A percentile compares a stretch with the other conserved stretches of the same genome.
phyloP scores from a whole-genome alignment of 1,140 invertebrate genomes.

The Drosophila persimilis region DNA sequence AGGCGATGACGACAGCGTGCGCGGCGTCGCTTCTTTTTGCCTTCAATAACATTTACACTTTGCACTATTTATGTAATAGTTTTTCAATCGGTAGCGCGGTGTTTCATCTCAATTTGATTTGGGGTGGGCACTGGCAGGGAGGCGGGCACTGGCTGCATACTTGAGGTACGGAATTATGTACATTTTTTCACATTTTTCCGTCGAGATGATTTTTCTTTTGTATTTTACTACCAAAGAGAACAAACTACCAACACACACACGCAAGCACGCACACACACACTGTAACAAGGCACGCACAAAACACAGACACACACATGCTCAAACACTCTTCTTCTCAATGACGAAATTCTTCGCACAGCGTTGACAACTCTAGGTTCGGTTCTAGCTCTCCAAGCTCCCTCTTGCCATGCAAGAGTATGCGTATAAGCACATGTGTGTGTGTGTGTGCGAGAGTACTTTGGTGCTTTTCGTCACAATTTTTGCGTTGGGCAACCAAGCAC shows the following conservation, averaged over 20 bases:
- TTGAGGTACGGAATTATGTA: slow-evolving; percentile 50
- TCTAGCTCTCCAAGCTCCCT: slow-evolving; percentile 69
- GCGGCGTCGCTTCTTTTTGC: slow-evolving; percentile 62
- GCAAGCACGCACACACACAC: slow-evolving; percentile 48
- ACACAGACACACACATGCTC: slow-evolving; percentile 51
- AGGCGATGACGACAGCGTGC: slow-evolving; percentile 76
- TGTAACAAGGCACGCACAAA: slow-evolving; percentile 57
- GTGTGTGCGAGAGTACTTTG: slow-evolving; percentile 42
- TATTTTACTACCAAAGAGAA: slow-evolving; percentile 72
- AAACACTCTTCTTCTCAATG: slow-evolving; percentile 62
- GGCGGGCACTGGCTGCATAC: slow-evolving; percentile 34
- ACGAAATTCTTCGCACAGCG: slow-evolving; percentile 77
- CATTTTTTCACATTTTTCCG: slow-evolving; percentile 62
- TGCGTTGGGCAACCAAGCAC: slow-evolving; percentile 51
- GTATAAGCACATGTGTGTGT: slow-evolving; percentile 33
- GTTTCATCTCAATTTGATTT: slow-evolving; percentile 45
- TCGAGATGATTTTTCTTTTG: slow-evolving; percentile 56
- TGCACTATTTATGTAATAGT: slow-evolving; percentile 80
- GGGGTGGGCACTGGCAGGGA: slow-evolving; percentile 21
- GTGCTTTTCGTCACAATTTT: slow-evolving; percentile 68
- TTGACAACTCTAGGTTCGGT: slow-evolving; percentile 77
- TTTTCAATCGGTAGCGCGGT: slow-evolving; percentile 63
- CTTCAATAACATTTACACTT: slow-evolving; percentile 80
- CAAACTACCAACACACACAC: slow-evolving; percentile 59
- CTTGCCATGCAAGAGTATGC: slow-evolving; percentile 32